Base-by-base conservation (phyloP, 2,888 invertebrate genomes). In the Spodoptera littoralis region DNA sequence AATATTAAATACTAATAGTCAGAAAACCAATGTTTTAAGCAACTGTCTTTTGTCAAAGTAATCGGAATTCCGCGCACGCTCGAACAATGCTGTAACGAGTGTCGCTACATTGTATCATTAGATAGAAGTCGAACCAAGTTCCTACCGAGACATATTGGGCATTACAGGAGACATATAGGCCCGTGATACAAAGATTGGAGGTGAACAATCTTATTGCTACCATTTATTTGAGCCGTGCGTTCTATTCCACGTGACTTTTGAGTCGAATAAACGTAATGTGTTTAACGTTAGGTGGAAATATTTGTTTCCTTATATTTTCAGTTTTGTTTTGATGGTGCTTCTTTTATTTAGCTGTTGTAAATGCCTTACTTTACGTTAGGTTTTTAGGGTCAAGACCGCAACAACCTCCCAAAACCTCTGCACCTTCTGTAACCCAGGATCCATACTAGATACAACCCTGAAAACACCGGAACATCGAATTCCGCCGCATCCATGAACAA, bases 31-130 rank as follows among this genome's bases (percentile, higher is more conserved):
- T 18, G 18, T 18, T 18, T 2, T 50, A 13, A 54, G 3, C 4
- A 12, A 13, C 11, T 51, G 47, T 74, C 65, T 60, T 70, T 78
- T 64, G 79, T 78, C 76, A 76, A 75, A 76, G 79, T 60, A 65
- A 78, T 76, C 63, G 76, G 52, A 51, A 76, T 76, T 79, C 71
- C 42, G 18, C 61, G 30, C 71, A 70, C 62, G 79, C 79, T 70
- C 58, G 60, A 75, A 76, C 76, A 66, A 78, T 70, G 49, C 50
- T 51, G 66, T 78, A 76, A 78, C 71, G 76, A 75, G 66, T 60
- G 64, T 52, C 42, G 65, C 48, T 57, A 66, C 64, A 64, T 62
- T 57, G 63, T 66, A 46, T 70, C 76, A 75, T 70, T 76, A 76
- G 60, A 72, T 71, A 65, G 64, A 57, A 70, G 66, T 67, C 57